Evolutionary conservation across 2,797 vertebrate species (phyloP).

Genomic region (Chloroceryle inda): DNA sequence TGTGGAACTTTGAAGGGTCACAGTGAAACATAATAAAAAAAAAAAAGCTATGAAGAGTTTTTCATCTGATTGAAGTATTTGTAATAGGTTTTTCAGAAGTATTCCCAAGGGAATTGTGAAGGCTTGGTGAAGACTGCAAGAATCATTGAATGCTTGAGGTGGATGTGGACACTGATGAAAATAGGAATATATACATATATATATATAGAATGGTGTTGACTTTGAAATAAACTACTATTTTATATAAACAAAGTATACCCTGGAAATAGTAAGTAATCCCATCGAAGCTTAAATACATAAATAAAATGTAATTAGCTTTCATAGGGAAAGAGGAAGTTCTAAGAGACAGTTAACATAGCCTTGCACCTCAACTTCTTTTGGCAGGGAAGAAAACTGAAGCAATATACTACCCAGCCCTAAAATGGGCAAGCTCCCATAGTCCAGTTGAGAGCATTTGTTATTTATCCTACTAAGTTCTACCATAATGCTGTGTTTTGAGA

Average conservation of each 20-base stretch:
- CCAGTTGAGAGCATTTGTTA: neutral
- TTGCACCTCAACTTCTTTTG: neutral
- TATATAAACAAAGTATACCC: neutral
- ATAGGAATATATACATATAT: neutral
- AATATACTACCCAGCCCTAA: neutral
- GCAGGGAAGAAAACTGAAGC: neutral
- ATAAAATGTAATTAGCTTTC: neutral
- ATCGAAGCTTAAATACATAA: neutral
- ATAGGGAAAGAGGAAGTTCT: neutral
- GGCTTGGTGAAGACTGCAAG: neutral
- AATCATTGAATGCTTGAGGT: neutral
- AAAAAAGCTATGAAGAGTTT: neutral
- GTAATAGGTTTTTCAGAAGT: neutral
- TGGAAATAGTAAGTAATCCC: neutral
- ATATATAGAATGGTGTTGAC: neutral
- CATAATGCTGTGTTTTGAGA: neutral
- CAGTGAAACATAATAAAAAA: neutral
- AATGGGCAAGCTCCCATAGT: neutral
- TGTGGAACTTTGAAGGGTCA: neutral
- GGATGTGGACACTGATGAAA: neutral
- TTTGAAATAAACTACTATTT: neutral
- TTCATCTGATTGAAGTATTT: neutral
- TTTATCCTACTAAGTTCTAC: neutral
- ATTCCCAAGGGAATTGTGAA: neutral
- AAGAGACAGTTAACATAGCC: neutral